Conservation (phyloP, 2,797 vertebrate genomes). For the Spatula clypeata region DNA sequence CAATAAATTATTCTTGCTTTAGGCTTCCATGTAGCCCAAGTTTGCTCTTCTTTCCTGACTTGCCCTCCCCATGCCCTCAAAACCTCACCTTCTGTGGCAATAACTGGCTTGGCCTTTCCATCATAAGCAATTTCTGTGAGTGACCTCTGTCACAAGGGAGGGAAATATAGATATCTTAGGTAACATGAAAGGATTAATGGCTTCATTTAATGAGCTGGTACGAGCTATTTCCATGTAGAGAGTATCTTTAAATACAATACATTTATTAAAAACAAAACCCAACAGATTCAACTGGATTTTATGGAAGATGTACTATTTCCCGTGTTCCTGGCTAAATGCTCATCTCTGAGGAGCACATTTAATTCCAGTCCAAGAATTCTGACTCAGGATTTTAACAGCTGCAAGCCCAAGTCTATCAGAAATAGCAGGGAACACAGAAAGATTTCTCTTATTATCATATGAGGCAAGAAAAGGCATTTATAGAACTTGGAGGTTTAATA, state of each 20-base stretch:
- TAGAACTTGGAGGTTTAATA: neutral
- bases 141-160: neutral
- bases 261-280: neutral
- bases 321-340: neutral
- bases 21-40: neutral
- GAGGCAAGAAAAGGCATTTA: neutral
- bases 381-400: neutral
- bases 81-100: neutral
- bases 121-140: neutral
- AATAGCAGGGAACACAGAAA: neutral
- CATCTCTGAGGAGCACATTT: neutral
- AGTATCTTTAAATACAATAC: neutral
- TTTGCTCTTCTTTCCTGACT: neutral
- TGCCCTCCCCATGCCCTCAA: neutral
- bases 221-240: neutral
- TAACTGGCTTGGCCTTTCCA: neutral
- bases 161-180: accelerated
- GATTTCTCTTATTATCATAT: neutral
- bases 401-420: neutral
- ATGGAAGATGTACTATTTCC: neutral
- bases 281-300: neutral
- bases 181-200: neutral
- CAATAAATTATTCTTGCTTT: neutral
- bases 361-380: neutral
- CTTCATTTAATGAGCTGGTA: neutral